These are phyloP conservation scores for Periophthalmodon schlosseri DNA, from an alignment of 2,113 vertebrate genomes.

Conservation along the genomic window DNA sequence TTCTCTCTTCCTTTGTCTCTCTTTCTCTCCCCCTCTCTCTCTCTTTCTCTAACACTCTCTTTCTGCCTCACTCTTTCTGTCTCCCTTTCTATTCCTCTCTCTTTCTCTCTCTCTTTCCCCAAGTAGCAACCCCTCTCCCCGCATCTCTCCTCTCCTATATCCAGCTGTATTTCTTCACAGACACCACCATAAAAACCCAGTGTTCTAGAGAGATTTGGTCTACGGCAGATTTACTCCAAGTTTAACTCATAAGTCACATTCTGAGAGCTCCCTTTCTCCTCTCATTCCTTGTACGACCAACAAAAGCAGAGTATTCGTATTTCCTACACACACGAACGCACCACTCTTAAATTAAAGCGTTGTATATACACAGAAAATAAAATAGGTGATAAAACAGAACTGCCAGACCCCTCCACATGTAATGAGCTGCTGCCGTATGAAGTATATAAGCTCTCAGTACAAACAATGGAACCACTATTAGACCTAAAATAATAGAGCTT, in stretches of 20 bases:
- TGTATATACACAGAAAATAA: conserved; percentile 55
- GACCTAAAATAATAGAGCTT: conserved; percentile 27
- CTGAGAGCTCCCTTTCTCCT: conserved; percentile 33
- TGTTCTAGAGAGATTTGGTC: conserved; percentile 42
- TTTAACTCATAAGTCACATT: conserved; percentile 21
- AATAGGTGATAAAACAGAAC: conserved; percentile 59
- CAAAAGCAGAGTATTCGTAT: conserved; percentile 17
- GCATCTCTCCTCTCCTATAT: conserved; percentile 6
- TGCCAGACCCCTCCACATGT: conserved; percentile 42
- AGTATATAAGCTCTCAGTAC: conserved; percentile 34
- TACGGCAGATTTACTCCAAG: conserved; percentile 40
- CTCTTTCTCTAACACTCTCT: too few species aligned
- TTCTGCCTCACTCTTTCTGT: too few species aligned
- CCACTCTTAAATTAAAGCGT: conserved; percentile 47
- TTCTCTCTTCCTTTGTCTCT: not conserved
- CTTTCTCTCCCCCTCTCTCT: too few species aligned
- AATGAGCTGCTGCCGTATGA: conserved; percentile 38
- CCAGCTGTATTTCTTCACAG: conserved; percentile 32
- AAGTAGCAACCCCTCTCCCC: not conserved
- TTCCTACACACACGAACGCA: conserved; percentile 29
- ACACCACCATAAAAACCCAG: conserved; percentile 29
- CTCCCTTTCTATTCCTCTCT: not conserved
- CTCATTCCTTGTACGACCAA: conserved; percentile 14
- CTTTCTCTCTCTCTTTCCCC: not conserved
- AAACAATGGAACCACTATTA: conserved; percentile 58